Percentiles rank a stretch among this genome's conserved stretches.
These are phyloP conservation scores for Trematomus loennbergii DNA, from an alignment of 2,113 vertebrate species.

Conservation along the genomic window DNA sequence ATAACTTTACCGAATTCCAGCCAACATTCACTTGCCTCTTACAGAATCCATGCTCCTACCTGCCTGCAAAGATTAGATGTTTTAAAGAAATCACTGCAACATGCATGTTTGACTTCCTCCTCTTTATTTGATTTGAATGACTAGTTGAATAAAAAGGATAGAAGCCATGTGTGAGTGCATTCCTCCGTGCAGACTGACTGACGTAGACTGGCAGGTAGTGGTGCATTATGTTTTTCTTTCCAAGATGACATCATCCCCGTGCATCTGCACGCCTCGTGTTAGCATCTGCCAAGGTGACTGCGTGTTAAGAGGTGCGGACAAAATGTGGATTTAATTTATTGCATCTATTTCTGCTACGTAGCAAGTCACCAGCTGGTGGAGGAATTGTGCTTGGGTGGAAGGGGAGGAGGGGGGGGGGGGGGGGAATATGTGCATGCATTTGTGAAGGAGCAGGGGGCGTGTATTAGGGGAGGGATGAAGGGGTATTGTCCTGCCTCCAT, in stretches of 20 bases:
- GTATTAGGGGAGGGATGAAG: constrained; percentile 68
- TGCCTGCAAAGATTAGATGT: background rate
- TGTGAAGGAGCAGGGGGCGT: constrained; percentile 70
- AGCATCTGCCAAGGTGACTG: constrained; percentile 65
- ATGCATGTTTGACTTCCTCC: background rate
- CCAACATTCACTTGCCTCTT: background rate
- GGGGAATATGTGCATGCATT: constrained; percentile 58
- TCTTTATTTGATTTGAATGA: background rate
- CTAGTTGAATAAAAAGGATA: background rate
- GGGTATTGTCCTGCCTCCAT: constrained; percentile 81
- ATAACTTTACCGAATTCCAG: constrained; percentile 8
- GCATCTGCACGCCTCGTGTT: constrained; percentile 12
- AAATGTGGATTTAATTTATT: constrained; percentile 31
- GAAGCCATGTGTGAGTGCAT: background rate
- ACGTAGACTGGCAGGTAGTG: constrained; percentile 43
- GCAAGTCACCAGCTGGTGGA: constrained; percentile 61
- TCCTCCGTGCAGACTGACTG: constrained; percentile 13
- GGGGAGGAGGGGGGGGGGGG: constrained; percentile 5
- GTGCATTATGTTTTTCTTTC: constrained; percentile 54
- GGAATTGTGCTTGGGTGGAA: background rate
- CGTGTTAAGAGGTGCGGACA: background rate
- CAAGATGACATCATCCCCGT: constrained; percentile 70
- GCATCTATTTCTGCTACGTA: constrained; percentile 50
- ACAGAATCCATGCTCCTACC: background rate
- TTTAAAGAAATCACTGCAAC: background rate